These are phyloP conservation scores for Polymixis flavicincta DNA, from an alignment of 2,888 invertebrate species.

Conservation along the genomic window DNA sequence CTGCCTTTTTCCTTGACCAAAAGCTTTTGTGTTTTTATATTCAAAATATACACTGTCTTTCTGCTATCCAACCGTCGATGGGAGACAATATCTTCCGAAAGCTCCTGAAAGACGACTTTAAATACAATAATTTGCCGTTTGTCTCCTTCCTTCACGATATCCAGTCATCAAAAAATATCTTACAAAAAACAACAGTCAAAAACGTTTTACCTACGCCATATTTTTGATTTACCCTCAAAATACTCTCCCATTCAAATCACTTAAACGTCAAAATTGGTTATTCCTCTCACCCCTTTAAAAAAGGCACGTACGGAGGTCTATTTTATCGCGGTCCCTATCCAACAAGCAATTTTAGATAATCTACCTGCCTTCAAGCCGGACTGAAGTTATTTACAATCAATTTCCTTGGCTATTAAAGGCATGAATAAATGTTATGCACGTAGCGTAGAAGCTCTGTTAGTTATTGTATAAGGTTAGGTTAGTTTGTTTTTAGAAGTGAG, in stretches of 20 bases:
- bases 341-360: slow-evolving; percentile 75
- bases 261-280: slow-evolving; percentile 35
- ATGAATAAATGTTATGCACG: slow-evolving; percentile 61
- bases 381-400: slow-evolving; percentile 78
- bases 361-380: slow-evolving; percentile 67
- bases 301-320: slow-evolving; percentile 61
- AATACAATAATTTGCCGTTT: background rate
- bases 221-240: slow-evolving; percentile 15
- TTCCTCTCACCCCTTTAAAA: slow-evolving; percentile 54
- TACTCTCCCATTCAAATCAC: slow-evolving; percentile 44
- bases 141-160: background rate
- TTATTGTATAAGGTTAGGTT: slow-evolving; percentile 4
- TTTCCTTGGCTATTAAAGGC: slow-evolving; percentile 73
- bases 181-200: background rate
- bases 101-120: too few species aligned
- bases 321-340: slow-evolving; percentile 61
- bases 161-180: background rate
- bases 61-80: background rate
- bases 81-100: too few species aligned
- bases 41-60: background rate
- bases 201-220: slow-evolving; percentile 3
- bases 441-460: slow-evolving; percentile 41
- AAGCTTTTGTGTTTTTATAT: background rate
- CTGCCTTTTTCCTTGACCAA: too few species aligned
- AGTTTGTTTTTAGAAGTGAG: background rate